phyloP scores from a whole-genome alignment of 2,113 vertebrate genomes.

The Hemibagrus wyckioides region DNA sequence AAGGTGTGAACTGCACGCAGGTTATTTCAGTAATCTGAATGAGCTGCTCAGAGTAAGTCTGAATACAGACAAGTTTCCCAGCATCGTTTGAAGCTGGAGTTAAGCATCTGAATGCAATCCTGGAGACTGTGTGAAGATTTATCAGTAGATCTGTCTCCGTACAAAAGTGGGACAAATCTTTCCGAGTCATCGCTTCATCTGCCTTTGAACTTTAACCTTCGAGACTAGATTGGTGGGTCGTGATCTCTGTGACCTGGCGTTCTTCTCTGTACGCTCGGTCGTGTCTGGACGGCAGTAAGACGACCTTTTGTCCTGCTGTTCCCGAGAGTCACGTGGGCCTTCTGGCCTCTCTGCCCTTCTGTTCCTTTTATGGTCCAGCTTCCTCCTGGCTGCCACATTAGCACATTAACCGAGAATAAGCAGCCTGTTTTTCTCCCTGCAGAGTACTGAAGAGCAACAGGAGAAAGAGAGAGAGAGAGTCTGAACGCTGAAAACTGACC shows the following conservation, averaged over 20 bases:
- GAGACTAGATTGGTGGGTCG: slow-evolving; percentile 74
- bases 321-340: slow-evolving; percentile 87
- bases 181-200: slow-evolving; percentile 4
- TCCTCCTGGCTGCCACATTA: slow-evolving; percentile 49
- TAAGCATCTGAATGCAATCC: neutral
- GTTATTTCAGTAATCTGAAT: slow-evolving; percentile 10
- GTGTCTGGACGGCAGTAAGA: slow-evolving; percentile 80
- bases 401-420: slow-evolving; percentile 42
- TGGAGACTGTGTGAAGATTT: neutral
- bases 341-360: slow-evolving; percentile 80
- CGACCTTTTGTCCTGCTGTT: slow-evolving; percentile 85
- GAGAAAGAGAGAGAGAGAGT: too few species aligned
- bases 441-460: slow-evolving; percentile 30
- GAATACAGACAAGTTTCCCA: neutral
- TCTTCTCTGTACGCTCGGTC: slow-evolving; percentile 70
- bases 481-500: slow-evolving; percentile 23
- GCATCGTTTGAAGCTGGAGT: neutral
- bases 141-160: neutral
- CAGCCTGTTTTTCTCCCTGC: neutral
- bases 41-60: neutral
- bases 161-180: too few species aligned
- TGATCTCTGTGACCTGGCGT: slow-evolving; percentile 81
- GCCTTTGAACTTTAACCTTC: slow-evolving; percentile 80
- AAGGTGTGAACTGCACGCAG: neutral
- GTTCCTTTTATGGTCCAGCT: slow-evolving; percentile 76